Evolutionary conservation across 92 coral and sea anemone species (phyloP).

Genomic region (Heteractis magnifica): DNA sequence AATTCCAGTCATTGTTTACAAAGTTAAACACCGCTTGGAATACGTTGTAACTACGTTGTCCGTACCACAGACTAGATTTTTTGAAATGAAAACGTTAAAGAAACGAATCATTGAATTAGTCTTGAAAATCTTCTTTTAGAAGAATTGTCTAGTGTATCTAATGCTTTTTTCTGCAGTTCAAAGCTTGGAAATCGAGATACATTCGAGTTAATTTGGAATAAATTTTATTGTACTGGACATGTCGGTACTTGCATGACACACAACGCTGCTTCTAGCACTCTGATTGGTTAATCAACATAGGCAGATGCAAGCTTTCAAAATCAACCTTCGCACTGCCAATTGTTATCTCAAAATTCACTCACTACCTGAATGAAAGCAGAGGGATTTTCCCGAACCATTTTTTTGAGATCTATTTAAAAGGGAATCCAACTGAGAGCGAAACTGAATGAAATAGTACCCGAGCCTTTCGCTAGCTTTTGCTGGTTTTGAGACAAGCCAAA

Average conservation of each 20-base stretch:
- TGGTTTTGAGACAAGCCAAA: background rate
- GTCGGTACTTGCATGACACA: conserved; percentile 24
- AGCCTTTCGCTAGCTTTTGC: background rate
- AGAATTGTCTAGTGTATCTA: background rate
- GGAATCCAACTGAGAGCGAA: background rate
- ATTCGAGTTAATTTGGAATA: background rate
- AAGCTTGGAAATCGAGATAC: background rate
- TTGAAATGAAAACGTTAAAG: background rate
- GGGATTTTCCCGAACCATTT: background rate
- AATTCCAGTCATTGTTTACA: background rate
- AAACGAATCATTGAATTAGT: background rate
- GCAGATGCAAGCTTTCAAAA: conserved; percentile 14
- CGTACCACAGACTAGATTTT: background rate
- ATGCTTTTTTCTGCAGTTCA: background rate
- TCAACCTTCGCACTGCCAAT: background rate
- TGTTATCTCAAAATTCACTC: background rate
- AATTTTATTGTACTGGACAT: conserved; percentile 1
- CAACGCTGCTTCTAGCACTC: conserved; percentile 9
- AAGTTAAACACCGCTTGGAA: background rate
- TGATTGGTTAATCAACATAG: conserved; percentile 21
- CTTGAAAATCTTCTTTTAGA: background rate
- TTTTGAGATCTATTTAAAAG: background rate
- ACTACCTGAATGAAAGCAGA: background rate
- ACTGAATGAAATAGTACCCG: background rate
- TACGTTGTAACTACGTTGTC: background rate